Conservation (phyloP, 2,797 vertebrate species). For the Lagocephalus sceleratus region DNA sequence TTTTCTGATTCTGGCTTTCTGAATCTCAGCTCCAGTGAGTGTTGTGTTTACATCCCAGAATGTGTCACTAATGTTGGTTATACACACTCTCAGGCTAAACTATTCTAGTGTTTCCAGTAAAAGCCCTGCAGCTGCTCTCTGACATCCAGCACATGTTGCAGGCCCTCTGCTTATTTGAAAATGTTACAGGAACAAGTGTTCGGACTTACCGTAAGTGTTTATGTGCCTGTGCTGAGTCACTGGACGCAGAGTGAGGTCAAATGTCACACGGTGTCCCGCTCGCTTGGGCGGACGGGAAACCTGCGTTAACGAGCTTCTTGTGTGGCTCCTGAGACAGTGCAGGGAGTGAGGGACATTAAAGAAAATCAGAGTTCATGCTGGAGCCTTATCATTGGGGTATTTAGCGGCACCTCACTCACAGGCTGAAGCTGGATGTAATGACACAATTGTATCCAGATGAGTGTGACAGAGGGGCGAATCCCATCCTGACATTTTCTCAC, state of each 20-base stretch:
- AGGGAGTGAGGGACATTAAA: constrained; percentile 15
- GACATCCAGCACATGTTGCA: constrained; percentile 25
- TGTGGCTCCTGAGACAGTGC: constrained; percentile 55
- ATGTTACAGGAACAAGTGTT: constrained; percentile 51
- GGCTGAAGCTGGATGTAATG: constrained; percentile 60
- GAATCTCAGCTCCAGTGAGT: too few relatives aligned
- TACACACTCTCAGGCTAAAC: neutral
- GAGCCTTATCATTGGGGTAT: constrained; percentile 44
- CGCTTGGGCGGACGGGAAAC: constrained; percentile 16
- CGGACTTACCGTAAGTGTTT: constrained; percentile 64
- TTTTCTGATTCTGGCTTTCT: too few relatives aligned
- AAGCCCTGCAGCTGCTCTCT: constrained; percentile 21
- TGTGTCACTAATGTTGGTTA: neutral
- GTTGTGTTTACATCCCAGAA: too few relatives aligned
- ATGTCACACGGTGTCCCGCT: constrained; percentile 51
- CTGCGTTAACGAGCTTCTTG: constrained; percentile 48
- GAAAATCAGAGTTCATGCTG: constrained; percentile 43
- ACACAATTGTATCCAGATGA: constrained; percentile 77
- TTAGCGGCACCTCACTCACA: constrained; percentile 52
- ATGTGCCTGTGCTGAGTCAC: constrained; percentile 55
- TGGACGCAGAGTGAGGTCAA: constrained; percentile 44
- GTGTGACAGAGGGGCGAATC: constrained; percentile 27
- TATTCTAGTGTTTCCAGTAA: constrained; percentile 35
- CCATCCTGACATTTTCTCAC: constrained; percentile 23
- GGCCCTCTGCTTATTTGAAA: constrained; percentile 32